Base-by-base conservation (phyloP, 2,113 vertebrate genomes). In the Acrocephalus kingi region DNA sequence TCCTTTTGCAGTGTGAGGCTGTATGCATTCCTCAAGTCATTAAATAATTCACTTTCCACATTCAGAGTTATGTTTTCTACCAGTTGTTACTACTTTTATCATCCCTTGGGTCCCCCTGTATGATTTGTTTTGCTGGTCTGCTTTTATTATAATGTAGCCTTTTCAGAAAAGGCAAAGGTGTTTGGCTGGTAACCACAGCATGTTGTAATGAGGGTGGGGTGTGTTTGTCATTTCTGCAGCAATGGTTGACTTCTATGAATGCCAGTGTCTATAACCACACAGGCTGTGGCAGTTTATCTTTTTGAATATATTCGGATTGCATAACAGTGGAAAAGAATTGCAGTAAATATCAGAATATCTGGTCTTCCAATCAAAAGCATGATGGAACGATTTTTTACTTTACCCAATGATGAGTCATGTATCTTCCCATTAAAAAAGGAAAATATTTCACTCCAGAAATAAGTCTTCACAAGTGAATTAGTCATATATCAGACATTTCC, bases 201-300 rank as follows among this genome's bases (percentile, higher is more conserved):
- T 91, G 89, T 90, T 96, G 94, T 95, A 90, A 95, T 87, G 92
- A 97, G 96, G 96, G 91, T 90, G 95, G 94, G 91, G 84, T 39
- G 14, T 76, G 72, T 96, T 94, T 98, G 95, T 87, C 51, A 43
- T 93, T 90, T 90, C 81, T 96, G 61, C 82, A 64, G 89, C 91
- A 87, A 20, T 93, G 77, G 45, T 82, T 95, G 77, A 87, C 94
- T 97, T 96, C 39, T 28, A 31, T 76, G 69, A 90, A 67, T 93
- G 80, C 66, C 52, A 86, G 59, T 52, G 72, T 84, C 84, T 89
- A 68, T 77, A 96, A 71, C 72, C 59, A 46, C 93, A 67, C 46
- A 63, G 68, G 72, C 68, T 93, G 84, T 87, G 91, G 63, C 77
- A 92, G 48, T 71, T 73, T 94, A 73, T 95, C 63, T 87, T 77